Base-by-base conservation (phyloP, 2,113 vertebrate species). In the Cyprinodon variegatus region DNA sequence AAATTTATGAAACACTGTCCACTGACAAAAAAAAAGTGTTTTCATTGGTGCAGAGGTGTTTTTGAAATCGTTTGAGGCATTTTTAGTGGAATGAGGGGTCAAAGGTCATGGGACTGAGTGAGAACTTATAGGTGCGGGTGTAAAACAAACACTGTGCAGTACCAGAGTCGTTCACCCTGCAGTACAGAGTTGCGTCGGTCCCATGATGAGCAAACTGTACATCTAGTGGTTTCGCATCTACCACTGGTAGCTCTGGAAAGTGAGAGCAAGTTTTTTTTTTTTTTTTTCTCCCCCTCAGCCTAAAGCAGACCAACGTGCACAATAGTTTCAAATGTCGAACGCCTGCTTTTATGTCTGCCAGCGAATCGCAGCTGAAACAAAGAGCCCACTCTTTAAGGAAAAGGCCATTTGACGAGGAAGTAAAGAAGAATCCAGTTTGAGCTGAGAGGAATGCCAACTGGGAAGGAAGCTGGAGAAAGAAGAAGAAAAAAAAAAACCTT, bases 251-350 rank as follows among this genome's bases (percentile, higher is more conserved):
- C 40, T 63, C 15, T 43, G 50, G 43, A 5, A 29, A 7, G 74
- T 43, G 40, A 45, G 9, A 45, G 43, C 11, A 11, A 11, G 11
- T 45, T 45, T 45, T 45, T 57, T 20, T n/a, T 53, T n/a, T 10
- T 29, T 29, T 29, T 29, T 29, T 29, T 43, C 65, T 45, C 29
- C 85, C 14, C 68, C 70, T 64, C 50, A 10, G 70, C 70, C 78
- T 74, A 76, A 53, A 71, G 65, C 81, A 70, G 76, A 77, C 86
- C 66, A 79, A 41, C 84, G 76, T 50, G 50, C 79, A 88, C 87
- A 85, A 63, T 84, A 65, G 90, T 90, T 81, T 94, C 93, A 91
- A 74, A 93, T 93, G 90, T 93, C 90, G 39, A 14, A 73, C 82
- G 87, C 74, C 57, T 69, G 72, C 76, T 65, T 77, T 82, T 77